A percentile compares a stretch with the other conserved stretches of the same genome.
These are phyloP conservation scores for Thumatha senex DNA, from an alignment of 2,888 invertebrate genomes.

Conservation along the genomic window DNA sequence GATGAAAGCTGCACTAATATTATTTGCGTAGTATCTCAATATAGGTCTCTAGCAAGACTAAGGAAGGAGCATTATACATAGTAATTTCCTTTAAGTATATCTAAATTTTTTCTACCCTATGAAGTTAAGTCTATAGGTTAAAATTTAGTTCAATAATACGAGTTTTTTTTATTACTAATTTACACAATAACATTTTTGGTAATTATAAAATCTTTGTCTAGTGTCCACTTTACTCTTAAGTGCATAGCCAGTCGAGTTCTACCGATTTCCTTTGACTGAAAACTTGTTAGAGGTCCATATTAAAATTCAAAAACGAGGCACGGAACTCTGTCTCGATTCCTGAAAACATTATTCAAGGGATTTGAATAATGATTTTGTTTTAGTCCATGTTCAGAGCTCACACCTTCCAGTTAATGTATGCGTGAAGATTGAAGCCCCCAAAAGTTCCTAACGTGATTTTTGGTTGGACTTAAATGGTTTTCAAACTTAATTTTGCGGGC, in stretches of 20 bases:
- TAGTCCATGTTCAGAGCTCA: constrained; percentile 64
- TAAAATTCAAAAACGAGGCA: constrained; percentile 83
- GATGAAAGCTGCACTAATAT: no score
- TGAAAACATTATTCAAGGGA: constrained; percentile 81
- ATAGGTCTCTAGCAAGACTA: no score
- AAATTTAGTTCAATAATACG: no score
- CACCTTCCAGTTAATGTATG: constrained; percentile 64
- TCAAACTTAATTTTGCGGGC: constrained; percentile 70
- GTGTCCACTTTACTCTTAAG: constrained; percentile 50
- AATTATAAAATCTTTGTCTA: no score
- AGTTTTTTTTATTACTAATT: no score
- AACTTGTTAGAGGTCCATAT: constrained; percentile 81
- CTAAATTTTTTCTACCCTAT: no score
- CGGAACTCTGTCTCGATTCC: constrained; percentile 76
- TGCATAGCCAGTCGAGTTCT: constrained; percentile 41
- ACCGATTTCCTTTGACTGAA: constrained; percentile 80
- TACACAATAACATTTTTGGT: no score
- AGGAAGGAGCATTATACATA: no score
- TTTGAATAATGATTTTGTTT: constrained; percentile 83
- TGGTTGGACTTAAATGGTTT: constrained; percentile 78
- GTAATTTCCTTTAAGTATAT: no score
- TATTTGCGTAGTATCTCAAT: no score
- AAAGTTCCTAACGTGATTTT: constrained; percentile 78
- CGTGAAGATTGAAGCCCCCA: constrained; percentile 63
- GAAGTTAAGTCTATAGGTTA: no score